These are phyloP conservation scores for Cyphomyrus plagiostoma DNA, from an alignment of 2,113 vertebrate species.

Conservation along the genomic window DNA sequence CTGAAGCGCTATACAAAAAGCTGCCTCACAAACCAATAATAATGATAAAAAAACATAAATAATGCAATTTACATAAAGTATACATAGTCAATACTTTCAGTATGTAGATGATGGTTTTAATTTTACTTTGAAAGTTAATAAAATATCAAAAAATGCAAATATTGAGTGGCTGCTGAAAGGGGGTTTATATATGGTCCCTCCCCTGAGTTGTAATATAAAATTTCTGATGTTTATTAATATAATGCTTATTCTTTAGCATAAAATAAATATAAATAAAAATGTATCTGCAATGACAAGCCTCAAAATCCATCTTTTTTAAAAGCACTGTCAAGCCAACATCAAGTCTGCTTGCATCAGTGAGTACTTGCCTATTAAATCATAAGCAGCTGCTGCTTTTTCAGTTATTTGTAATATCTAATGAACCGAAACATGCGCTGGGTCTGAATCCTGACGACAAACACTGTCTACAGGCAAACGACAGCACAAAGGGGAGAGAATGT, in stretches of 20 bases:
- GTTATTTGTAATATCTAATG: neutral
- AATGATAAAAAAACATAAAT: neutral
- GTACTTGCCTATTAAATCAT: neutral
- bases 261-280: conserved; percentile 12
- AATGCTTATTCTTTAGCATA: neutral
- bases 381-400: neutral
- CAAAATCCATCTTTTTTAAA: neutral
- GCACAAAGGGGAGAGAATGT: neutral
- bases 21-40: neutral
- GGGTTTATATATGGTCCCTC: neutral
- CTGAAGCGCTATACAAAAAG: neutral
- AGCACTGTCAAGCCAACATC: neutral
- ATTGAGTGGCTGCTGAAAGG: neutral
- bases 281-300: neutral
- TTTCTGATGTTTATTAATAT: neutral
- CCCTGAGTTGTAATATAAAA: neutral
- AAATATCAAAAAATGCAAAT: neutral
- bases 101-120: neutral
- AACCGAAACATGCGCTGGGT: neutral
- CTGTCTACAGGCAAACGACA: neutral
- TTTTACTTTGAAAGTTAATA: conserved; percentile 2
- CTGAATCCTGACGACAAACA: neutral
- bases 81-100: neutral
- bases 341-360: neutral
- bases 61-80: conserved; percentile 1